Conservation (phyloP, 2,113 vertebrate species). For the Erinaceus europaeus region DNA sequence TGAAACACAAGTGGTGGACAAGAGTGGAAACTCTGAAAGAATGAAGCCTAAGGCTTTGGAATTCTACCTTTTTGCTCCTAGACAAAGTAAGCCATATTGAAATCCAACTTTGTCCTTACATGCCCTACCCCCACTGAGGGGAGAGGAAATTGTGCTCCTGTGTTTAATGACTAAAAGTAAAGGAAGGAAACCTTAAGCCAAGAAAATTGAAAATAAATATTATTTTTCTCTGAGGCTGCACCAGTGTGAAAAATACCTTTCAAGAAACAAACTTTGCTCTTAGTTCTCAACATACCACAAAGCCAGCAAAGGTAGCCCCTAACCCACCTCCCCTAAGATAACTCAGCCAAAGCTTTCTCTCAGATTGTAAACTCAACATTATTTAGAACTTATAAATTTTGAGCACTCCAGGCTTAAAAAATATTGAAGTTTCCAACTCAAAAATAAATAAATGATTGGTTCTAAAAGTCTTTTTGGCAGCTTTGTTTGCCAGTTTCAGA, state of each 20-base stretch:
- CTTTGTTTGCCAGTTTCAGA: slow-evolving; percentile 6
- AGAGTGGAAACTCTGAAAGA: neutral
- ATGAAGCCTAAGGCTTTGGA: neutral
- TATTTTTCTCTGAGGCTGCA: slow-evolving; percentile 53
- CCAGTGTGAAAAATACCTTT: slow-evolving; percentile 53
- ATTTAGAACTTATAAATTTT: slow-evolving; percentile 33
- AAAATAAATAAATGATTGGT: slow-evolving; percentile 6
- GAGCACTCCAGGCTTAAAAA: neutral
- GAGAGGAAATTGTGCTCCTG: slow-evolving; percentile 38
- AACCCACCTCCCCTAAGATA: neutral
- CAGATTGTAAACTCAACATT: slow-evolving; percentile 18
- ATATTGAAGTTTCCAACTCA: slow-evolving; percentile 27
- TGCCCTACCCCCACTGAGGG: neutral
- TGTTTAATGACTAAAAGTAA: slow-evolving; percentile 44
- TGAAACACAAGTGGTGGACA: slow-evolving; percentile 1
- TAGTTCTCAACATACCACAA: slow-evolving; percentile 38
- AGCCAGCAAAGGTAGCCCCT: neutral
- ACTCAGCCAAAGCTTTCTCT: slow-evolving; percentile 22
- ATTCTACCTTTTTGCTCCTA: neutral
- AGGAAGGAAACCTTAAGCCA: slow-evolving; percentile 62
- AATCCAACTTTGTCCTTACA: slow-evolving; percentile 28
- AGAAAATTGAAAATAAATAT: slow-evolving; percentile 68
- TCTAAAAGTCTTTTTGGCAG: slow-evolving; percentile 16
- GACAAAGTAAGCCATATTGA: slow-evolving; percentile 4
- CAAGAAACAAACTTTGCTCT: slow-evolving; percentile 34